These are phyloP conservation scores for Carassius gibelio DNA, from an alignment of 2,113 vertebrate species.

Conservation along the genomic window DNA sequence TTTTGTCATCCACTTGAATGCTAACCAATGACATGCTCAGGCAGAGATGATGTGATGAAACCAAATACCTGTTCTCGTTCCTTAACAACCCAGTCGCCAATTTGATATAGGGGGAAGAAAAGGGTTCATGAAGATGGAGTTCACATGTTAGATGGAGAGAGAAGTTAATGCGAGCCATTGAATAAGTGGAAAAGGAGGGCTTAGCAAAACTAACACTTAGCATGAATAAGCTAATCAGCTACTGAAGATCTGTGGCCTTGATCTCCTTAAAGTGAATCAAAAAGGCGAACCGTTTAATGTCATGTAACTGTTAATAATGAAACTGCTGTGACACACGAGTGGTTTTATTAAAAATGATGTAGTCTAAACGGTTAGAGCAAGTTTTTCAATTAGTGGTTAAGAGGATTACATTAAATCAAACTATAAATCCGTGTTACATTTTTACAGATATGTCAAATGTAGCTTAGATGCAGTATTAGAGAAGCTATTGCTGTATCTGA, in stretches of 20 bases:
- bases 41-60: conserved; percentile 65
- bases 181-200: too few relatives aligned
- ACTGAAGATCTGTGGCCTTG: conserved; percentile 5
- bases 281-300: conserved; percentile 8
- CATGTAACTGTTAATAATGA: background rate
- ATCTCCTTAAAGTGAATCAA: background rate
- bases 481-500: background rate
- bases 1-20: background rate
- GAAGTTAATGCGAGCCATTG: background rate
- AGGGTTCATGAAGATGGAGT: conserved; percentile 56
- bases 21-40: conserved; percentile 68
- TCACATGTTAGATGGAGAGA: conserved; percentile 38
- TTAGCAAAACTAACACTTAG: conserved; percentile 38
- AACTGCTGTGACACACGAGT: background rate
- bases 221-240: conserved; percentile 47
- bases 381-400: conserved; percentile 8
- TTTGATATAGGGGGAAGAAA: conserved; percentile 60
- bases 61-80: conserved; percentile 80
- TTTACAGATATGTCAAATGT: background rate
- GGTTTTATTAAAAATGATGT: background rate
- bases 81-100: conserved; percentile 58
- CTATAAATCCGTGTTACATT: background rate
- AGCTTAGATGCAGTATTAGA: background rate
- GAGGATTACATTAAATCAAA: background rate
- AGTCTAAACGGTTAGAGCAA: background rate